Base-by-base conservation (phyloP, 2,888 invertebrate genomes). In the Agrochola litura region DNA sequence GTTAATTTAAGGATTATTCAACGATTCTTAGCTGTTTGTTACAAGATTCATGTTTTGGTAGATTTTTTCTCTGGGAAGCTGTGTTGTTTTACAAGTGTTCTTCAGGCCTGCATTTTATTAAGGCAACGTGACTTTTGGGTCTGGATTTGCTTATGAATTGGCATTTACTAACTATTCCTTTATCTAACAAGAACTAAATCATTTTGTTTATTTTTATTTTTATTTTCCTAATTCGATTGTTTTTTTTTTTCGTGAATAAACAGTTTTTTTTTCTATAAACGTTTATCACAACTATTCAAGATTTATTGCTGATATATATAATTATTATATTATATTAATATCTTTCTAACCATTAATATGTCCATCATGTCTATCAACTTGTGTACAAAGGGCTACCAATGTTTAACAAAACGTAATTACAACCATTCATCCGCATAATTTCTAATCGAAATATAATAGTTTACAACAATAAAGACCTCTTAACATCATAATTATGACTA, bases 1-100 rank as follows among this genome's bases (percentile, higher is more conserved):
- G 84, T 85, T 87, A 79, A 89, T 86, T 88, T 78, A 66, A 77
- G 84, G 85, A 86, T 90, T 88, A 87, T 65, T 64, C 73, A 71
- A 85, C 61, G 75, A 75, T 70, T 82, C 82, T 82, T 82, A 25
- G 56, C 54, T 73, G 52, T 66, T 84, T 49, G 81, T 60, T 63
- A 61, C 58, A 73, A 78, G 63, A 72, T 56, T 58, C 58, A 72
- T 58, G 71, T 69, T 74, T 69, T 49, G 4, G 56, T 65, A 6
- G 12, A 12, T 30, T 14, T 60, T 49, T 72, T 8, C 8, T 8
- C 19, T 30, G 3, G 63, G 1, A 49, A 68, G 5, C 1, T n/a
- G 1, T 19, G 70, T 60, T 76, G 2, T 46, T 60, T 25, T 14
- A 60, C 19, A 69, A n/a, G 14, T 56, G 30, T 60, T 52, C 0